Percentiles rank a stretch among this genome's conserved stretches.
phyloP scores from a whole-genome alignment of 2,113 vertebrate genomes.

The Rhinichthys klamathensis region DNA sequence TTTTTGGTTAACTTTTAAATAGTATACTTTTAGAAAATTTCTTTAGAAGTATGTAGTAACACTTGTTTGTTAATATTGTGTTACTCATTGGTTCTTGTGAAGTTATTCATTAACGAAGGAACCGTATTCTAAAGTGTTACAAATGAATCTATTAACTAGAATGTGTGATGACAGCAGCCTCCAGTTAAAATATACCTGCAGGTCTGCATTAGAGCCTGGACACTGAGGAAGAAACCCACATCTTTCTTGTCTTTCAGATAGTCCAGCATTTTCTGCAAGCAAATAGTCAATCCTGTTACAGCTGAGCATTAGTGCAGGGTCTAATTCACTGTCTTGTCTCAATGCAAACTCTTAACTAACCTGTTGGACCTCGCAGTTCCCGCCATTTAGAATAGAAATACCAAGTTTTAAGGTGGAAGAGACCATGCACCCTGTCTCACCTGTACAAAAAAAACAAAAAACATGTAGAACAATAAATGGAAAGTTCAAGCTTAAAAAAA shows the following conservation, averaged over 20 bases:
- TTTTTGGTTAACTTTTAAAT: too few species aligned
- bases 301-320: not conserved
- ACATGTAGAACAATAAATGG: not conserved
- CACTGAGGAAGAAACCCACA: constrained; percentile 91
- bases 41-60: too few species aligned
- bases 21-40: too few species aligned
- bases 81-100: too few species aligned
- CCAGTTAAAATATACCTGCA: constrained; percentile 80
- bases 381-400: constrained; percentile 92
- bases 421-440: constrained; percentile 91
- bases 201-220: constrained; percentile 91
- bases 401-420: constrained; percentile 91
- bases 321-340: not conserved
- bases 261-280: constrained; percentile 90
- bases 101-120: too few species aligned
- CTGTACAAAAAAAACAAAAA: constrained; percentile 63
- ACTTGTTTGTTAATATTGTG: too few species aligned
- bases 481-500: not conserved
- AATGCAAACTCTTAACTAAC: constrained; percentile 64
- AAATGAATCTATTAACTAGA: not conserved
- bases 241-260: constrained; percentile 95
- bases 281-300: not conserved
- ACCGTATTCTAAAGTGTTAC: too few species aligned
- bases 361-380: constrained; percentile 88
- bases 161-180: too few species aligned